phyloP scores from a whole-genome alignment of 2,888 invertebrate species.

The Stramonita haemastoma region DNA sequence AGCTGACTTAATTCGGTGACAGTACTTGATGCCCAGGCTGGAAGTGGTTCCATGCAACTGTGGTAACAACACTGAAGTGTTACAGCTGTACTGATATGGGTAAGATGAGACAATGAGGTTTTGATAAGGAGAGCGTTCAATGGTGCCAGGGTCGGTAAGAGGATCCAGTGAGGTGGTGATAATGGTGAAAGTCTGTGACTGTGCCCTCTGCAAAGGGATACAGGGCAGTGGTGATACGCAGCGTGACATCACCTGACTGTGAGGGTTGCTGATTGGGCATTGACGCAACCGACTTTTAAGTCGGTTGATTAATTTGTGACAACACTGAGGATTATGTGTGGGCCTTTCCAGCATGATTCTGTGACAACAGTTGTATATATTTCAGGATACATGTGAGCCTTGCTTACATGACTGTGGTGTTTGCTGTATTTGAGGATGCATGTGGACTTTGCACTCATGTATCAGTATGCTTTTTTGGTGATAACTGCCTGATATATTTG shows the following conservation, averaged over 20 bases:
- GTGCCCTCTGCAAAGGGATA: not conserved
- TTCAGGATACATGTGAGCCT: not conserved
- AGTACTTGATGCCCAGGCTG: not conserved
- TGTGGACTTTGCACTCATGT: too few relatives aligned
- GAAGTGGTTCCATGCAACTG: not conserved
- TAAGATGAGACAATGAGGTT: not conserved
- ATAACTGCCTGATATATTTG: too few relatives aligned
- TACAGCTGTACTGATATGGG: not conserved
- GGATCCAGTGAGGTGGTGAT: not conserved
- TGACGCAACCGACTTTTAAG: not conserved
- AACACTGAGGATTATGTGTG: too few relatives aligned
- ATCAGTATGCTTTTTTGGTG: too few relatives aligned
- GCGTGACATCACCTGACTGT: not conserved
- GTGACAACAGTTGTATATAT: not conserved
- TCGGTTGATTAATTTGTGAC: not conserved
- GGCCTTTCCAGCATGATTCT: too few relatives aligned
- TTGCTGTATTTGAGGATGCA: too few relatives aligned
- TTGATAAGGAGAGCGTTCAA: not conserved
- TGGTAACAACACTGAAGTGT: not conserved
- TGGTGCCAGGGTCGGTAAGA: not conserved
- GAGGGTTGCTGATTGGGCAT: not conserved
- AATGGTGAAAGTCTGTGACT: not conserved
- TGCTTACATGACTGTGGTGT: too few relatives aligned
- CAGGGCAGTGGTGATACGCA: not conserved
- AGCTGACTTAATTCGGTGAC: too few relatives aligned